A percentile compares a stretch with the other conserved stretches of the same genome.
phyloP scores from a whole-genome alignment of 2,888 invertebrate species.

The Nebria brevicollis region DNA sequence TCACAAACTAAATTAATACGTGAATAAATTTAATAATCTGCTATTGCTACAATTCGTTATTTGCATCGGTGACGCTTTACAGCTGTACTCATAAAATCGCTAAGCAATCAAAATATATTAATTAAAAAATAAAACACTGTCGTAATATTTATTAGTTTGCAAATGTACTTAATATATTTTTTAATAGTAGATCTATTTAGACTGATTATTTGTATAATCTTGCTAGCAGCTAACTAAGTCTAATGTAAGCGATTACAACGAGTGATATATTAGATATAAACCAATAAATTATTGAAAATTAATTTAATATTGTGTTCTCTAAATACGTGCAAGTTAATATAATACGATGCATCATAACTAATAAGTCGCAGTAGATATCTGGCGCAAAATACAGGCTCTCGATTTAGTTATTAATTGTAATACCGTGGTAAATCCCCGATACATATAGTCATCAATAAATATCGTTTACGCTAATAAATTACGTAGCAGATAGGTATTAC shows the following conservation, averaged over 20 bases:
- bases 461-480: constrained; percentile 41
- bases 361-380: constrained; percentile 35
- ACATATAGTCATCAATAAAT: constrained; percentile 40
- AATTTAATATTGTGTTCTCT: background rate
- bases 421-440: constrained; percentile 34
- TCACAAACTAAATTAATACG: background rate
- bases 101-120: too few relatives aligned
- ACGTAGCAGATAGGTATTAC: constrained; percentile 18
- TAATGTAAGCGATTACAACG: background rate
- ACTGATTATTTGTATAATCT: too few relatives aligned
- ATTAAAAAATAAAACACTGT: too few relatives aligned
- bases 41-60: background rate
- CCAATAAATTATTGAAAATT: background rate
- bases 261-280: background rate
- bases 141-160: too few relatives aligned
- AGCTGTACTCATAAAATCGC: too few relatives aligned
- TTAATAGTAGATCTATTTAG: too few relatives aligned
- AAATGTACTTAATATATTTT: too few relatives aligned
- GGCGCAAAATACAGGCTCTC: constrained; percentile 28
- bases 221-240: background rate
- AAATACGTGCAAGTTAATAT: background rate
- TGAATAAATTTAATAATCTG: background rate
- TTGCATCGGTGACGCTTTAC: too few relatives aligned
- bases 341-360: constrained; percentile 12
- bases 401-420: constrained; percentile 35